Evolutionary conservation across 2,113 vertebrate genomes (phyloP).

Genomic region (Electrona antarctica): DNA sequence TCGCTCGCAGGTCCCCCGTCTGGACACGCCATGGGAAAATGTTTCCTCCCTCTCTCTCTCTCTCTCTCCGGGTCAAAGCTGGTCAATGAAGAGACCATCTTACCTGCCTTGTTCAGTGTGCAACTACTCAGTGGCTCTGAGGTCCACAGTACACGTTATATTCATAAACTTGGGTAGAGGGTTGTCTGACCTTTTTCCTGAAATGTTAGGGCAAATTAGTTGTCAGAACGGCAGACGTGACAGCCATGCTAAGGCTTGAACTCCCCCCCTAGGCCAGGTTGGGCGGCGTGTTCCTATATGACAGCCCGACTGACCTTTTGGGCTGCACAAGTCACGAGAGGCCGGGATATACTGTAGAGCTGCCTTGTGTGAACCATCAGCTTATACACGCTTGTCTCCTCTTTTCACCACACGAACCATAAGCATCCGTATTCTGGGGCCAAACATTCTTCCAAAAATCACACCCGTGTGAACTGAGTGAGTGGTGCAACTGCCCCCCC

Average conservation of each 20-base stretch:
- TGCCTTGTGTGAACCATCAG: not conserved
- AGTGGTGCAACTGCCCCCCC: no score
- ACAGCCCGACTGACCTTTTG: slow-evolving; percentile 36
- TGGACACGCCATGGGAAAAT: no score
- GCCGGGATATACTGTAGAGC: not conserved
- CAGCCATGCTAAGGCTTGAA: slow-evolving; percentile 55
- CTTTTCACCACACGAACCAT: not conserved
- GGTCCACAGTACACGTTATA: slow-evolving; percentile 46
- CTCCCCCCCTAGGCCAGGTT: not conserved
- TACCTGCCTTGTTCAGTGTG: slow-evolving; percentile 57
- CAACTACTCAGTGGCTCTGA: slow-evolving; percentile 41
- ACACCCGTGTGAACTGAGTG: no score
- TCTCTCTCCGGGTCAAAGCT: slow-evolving; percentile 4
- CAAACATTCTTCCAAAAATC: no score
- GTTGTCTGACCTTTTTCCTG: slow-evolving; percentile 77
- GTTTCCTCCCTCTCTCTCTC: not conserved
- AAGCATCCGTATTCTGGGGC: no score
- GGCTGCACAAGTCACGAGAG: no score
- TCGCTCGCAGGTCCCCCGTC: no score
- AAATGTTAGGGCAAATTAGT: slow-evolving; percentile 80
- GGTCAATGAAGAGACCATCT: slow-evolving; percentile 63
- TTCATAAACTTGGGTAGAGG: slow-evolving; percentile 67
- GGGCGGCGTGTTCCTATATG: slow-evolving; percentile 14
- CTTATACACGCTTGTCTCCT: slow-evolving; percentile 15
- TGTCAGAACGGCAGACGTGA: slow-evolving; percentile 68